phyloP scores from a whole-genome alignment of 2,888 invertebrate genomes.

The Patella caerulea region DNA sequence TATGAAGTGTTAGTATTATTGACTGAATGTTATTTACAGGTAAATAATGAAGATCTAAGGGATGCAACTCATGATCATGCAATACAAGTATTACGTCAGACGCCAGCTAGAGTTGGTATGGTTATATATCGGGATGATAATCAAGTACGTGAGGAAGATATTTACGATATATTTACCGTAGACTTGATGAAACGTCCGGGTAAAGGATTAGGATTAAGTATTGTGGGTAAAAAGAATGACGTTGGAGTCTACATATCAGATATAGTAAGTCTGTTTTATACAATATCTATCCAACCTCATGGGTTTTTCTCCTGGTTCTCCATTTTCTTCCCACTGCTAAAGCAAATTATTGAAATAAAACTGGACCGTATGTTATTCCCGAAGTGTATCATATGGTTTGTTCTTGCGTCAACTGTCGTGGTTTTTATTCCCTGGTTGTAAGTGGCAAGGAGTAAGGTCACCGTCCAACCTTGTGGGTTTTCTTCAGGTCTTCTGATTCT shows the following conservation, averaged over 20 bases:
- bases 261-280: slow-evolving; percentile 78
- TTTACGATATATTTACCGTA: slow-evolving; percentile 77
- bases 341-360: too few species aligned
- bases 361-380: too few species aligned
- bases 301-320: too few species aligned
- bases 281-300: too few species aligned
- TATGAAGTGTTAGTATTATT: too few species aligned
- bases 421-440: too few species aligned
- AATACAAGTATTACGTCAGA: slow-evolving; percentile 80
- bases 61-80: slow-evolving; percentile 88
- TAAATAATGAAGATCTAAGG: slow-evolving; percentile 84
- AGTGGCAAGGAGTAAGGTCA: too few species aligned
- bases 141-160: slow-evolving; percentile 75
- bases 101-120: slow-evolving; percentile 85
- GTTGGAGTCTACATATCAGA: slow-evolving; percentile 92
- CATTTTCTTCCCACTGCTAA: too few species aligned
- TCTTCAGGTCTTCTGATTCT: too few species aligned
- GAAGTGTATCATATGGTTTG: too few species aligned
- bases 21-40: slow-evolving; percentile 67
- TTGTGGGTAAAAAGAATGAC: slow-evolving; percentile 81
- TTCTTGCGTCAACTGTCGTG: too few species aligned
- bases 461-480: too few species aligned
- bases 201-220: slow-evolving; percentile 81
- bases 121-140: slow-evolving; percentile 80
- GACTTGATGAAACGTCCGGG: slow-evolving; percentile 90